Percentiles rank a stretch among this genome's conserved stretches.
Evolutionary conservation across 2,113 vertebrate species (phyloP).

Genomic region (Clarias macrocephalus): DNA sequence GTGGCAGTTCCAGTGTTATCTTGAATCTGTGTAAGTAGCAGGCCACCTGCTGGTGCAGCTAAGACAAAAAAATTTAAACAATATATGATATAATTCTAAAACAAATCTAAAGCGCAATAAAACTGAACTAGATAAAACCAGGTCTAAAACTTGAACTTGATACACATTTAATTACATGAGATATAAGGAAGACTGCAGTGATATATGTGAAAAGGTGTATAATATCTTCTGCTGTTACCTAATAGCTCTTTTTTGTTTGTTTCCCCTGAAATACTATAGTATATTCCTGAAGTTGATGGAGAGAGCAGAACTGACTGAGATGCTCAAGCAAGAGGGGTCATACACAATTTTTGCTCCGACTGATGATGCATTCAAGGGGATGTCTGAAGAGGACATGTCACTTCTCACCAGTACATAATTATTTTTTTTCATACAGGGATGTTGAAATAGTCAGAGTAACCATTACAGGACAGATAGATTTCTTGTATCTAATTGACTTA

Average conservation of each 20-base stretch:
- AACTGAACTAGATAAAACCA: neutral
- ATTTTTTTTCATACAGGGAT: neutral
- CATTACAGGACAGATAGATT: neutral
- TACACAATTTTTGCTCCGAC: constrained; percentile 94
- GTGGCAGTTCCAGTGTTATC: neutral
- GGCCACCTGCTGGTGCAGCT: neutral
- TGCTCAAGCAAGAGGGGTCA: constrained; percentile 80
- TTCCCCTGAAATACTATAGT: constrained; percentile 57
- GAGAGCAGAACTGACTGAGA: constrained; percentile 82
- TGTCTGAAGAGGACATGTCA: constrained; percentile 77
- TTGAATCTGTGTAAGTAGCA: neutral
- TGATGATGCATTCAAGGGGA: constrained; percentile 85
- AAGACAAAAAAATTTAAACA: neutral
- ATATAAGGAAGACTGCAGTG: neutral
- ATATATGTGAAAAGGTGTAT: neutral
- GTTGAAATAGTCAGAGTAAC: neutral
- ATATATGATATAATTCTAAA: neutral
- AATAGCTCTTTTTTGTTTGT: neutral
- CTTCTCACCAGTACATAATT: constrained; percentile 79
- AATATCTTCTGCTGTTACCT: neutral
- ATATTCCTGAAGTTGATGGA: constrained; percentile 88
- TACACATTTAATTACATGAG: neutral
- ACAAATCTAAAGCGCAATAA: neutral
- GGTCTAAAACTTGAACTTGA: neutral
- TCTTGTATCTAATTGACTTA: neutral